Conservation (phyloP, 2,113 vertebrate species). For the Gracilinanus agilis region DNA sequence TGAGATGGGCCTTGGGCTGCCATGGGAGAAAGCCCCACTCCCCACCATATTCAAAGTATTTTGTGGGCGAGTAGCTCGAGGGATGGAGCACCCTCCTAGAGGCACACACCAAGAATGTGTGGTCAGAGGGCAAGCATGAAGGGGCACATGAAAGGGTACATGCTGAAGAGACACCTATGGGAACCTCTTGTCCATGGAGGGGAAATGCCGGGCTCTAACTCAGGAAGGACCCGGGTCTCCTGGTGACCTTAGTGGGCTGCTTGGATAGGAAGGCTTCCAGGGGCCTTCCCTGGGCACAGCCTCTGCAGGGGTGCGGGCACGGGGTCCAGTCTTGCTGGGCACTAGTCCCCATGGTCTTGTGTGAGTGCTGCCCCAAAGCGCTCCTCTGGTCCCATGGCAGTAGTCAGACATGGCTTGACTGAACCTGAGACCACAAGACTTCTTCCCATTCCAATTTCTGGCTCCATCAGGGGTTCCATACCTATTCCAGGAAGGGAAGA, state of each 20-base stretch:
- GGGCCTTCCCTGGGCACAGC: not conserved
- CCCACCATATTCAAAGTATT: not conserved
- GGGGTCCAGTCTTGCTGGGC: not conserved
- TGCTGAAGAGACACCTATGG: too few species aligned
- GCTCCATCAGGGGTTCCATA: not conserved
- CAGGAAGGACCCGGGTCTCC: not conserved
- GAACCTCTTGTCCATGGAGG: not conserved
- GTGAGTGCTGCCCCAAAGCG: not conserved
- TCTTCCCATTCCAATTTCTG: too few species aligned
- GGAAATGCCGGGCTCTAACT: not conserved
- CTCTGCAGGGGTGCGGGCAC: too few species aligned
- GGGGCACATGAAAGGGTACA: too few species aligned
- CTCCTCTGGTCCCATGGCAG: not conserved
- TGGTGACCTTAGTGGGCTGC: not conserved
- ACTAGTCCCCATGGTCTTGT: not conserved
- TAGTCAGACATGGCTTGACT: too few species aligned
- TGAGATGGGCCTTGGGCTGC: not conserved
- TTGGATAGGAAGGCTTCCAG: not conserved
- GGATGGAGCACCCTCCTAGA: not conserved
- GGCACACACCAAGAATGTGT: not conserved
- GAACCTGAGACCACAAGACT: too few species aligned
- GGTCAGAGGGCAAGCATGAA: not conserved
- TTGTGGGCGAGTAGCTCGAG: not conserved
- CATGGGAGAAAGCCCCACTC: too few species aligned
- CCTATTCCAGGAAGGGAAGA: not conserved